Evolutionary conservation across 2,888 invertebrate genomes (phyloP).

Genomic region (Temnothorax ravouxi): DNA sequence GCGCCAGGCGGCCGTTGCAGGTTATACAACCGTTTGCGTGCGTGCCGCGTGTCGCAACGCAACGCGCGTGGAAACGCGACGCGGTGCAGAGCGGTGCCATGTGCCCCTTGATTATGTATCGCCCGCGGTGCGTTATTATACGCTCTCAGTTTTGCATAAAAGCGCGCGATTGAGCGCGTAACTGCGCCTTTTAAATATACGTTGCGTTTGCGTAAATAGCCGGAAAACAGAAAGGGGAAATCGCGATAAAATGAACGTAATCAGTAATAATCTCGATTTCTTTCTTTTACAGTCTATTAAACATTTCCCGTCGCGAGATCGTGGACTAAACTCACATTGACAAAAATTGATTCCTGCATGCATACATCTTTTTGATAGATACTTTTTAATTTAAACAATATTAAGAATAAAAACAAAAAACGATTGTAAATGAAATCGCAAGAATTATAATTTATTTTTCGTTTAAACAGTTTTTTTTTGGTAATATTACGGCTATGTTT

Average conservation of each 20-base stretch:
- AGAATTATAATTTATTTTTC: constrained; percentile 5
- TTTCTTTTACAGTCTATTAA: neutral
- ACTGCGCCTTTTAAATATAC: constrained; percentile 64
- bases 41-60: constrained; percentile 44
- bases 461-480: neutral
- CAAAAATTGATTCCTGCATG: neutral
- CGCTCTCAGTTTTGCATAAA: constrained; percentile 71
- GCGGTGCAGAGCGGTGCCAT: constrained; percentile 46
- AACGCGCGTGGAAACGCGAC: constrained; percentile 35
- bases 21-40: constrained; percentile 66
- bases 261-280: neutral
- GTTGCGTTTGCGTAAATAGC: constrained; percentile 42
- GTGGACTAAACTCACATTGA: neutral
- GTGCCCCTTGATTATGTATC: constrained; percentile 77
- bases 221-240: constrained; percentile 51
- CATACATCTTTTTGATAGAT: neutral
- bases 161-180: constrained; percentile 63
- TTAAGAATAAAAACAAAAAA: neutral
- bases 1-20: constrained; percentile 78
- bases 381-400: neutral
- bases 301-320: neutral
- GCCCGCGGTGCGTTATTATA: constrained; percentile 75
- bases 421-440: neutral
- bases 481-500: neutral
- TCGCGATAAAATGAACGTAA: constrained; percentile 51